Base-by-base conservation (phyloP, 2,888 invertebrate species). In the Neelides folsomi region DNA sequence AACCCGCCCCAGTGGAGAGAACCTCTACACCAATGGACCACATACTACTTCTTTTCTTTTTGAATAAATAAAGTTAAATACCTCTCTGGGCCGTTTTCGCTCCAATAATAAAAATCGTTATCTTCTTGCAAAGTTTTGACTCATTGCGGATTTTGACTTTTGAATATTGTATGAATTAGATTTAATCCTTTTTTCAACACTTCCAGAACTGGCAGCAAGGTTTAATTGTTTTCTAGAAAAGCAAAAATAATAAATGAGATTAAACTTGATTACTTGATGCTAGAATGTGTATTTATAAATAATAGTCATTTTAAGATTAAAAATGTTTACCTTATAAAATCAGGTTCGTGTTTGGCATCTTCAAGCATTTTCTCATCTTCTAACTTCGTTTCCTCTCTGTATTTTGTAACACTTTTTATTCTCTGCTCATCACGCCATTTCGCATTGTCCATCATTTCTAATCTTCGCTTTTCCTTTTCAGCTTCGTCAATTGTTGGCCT, bases 141-240 rank as follows among this genome's bases (percentile, higher is more conserved):
- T 81, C 86, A 93, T 87, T 47, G 86, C 81, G 19, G 76, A 73
- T 16, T 77, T 77, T 3, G 83, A 82, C 52, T 90, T 76, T 69
- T 94, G 93, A 60, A 93, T 86, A 66, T 87, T 86, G 70, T 92
- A 86, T 41, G 86, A 79, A 68, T 90, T 94, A 12, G 92, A 79
- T 67, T 83, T 86, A 47, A 94, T 82, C 62, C 93, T 77, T 57
- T 81, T 79, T 67, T 87, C 89, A 0, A 94, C 81, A 9, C 82
- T 82, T 51, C 80, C 79, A 18, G 76, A 76, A 60, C 79, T 76
- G 0, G 81, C 79, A 49, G 78, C 79, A 54, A 74, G 73, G 1
- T 80, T 73, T 58, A 83, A 73, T 69, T 86, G 79, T 63, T 80
- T 80, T 54, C 77, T 78, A 40, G 40, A 48, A 12, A 41, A 9